Evolutionary conservation across 37 sponge, comb jelly and placozoan genomes (phyloP).

Genomic region (Mnemiopsis leidyi): DNA sequence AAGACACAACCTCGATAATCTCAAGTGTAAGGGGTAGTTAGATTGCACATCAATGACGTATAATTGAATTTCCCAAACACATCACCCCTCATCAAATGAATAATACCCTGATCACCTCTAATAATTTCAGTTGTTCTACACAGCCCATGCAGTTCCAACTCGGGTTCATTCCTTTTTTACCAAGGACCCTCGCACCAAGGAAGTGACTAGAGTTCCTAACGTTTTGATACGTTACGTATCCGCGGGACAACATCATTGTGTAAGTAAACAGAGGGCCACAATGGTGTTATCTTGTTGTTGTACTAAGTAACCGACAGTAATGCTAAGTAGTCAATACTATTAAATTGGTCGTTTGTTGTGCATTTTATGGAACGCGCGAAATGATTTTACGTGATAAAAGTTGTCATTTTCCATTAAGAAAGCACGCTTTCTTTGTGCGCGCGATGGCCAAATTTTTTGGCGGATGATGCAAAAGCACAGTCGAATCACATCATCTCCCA

Average conservation of each 20-base stretch:
- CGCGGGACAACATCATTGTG: constrained; percentile 16
- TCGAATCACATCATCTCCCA: not conserved
- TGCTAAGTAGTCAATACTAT: no score
- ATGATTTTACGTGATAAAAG: not conserved
- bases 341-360: not conserved
- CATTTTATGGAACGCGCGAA: constrained; percentile 25
- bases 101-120: no score
- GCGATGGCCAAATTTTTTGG: not conserved
- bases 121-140: constrained; percentile 40
- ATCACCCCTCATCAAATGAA: no score
- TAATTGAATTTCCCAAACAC: no score
- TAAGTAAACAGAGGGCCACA: not conserved
- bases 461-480: not conserved
- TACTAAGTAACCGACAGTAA: not conserved
- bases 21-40: no score
- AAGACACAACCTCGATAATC: no score
- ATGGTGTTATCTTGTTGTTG: not conserved
- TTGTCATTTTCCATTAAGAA: not conserved
- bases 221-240: constrained; percentile 4
- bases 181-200: not conserved
- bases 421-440: not conserved
- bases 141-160: not conserved
- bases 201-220: not conserved
- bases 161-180: constrained; percentile 48
- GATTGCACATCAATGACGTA: no score